Evolutionary conservation across 1,140 invertebrate species (phyloP).

Genomic region (Paraescarpia echinospica): DNA sequence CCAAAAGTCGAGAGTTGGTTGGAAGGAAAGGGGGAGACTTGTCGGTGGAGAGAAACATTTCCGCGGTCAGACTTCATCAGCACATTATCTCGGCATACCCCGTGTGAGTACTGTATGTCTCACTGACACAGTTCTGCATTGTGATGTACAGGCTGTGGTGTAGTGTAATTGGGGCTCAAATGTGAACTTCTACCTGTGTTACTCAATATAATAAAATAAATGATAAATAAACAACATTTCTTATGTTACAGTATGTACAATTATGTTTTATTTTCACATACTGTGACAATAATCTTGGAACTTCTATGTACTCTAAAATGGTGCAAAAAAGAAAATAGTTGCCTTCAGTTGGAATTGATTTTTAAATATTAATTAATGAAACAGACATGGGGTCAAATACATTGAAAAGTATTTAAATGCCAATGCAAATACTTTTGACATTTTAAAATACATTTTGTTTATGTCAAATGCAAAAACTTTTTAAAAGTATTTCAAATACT

Average conservation of each 20-base stretch:
- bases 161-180: background rate
- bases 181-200: too few species aligned
- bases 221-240: too few species aligned
- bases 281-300: background rate
- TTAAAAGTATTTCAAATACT: too few species aligned
- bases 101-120: constrained; percentile 25
- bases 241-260: background rate
- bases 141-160: too few species aligned
- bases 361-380: background rate
- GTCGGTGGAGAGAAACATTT: constrained; percentile 57
- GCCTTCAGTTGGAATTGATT: background rate
- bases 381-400: too few species aligned
- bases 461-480: too few species aligned
- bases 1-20: constrained; percentile 78
- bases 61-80: constrained; percentile 61
- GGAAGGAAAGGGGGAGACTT: constrained; percentile 59
- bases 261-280: background rate
- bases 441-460: too few species aligned
- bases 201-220: too few species aligned
- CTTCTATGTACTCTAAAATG: background rate
- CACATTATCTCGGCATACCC: constrained; percentile 66
- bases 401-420: too few species aligned
- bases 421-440: too few species aligned
- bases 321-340: background rate
- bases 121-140: background rate